These are phyloP conservation scores for Steinernema khuongi DNA, from an alignment of 1,140 invertebrate species.

Conservation along the genomic window DNA sequence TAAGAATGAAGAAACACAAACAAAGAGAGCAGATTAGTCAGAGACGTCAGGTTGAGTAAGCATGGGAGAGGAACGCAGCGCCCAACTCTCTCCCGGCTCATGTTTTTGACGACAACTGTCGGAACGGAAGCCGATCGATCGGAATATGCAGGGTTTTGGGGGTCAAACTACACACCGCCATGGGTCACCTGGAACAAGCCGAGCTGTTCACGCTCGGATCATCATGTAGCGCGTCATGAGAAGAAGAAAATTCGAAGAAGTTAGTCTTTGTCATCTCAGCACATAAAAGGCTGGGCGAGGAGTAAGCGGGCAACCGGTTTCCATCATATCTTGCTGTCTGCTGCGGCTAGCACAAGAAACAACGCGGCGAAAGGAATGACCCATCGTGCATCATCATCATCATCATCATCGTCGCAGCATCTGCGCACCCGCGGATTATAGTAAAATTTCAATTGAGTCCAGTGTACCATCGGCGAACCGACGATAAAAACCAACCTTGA, in stretches of 20 bases:
- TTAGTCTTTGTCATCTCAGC: background rate
- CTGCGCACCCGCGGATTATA: background rate
- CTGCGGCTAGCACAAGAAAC: background rate
- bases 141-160: slow-evolving; percentile 1
- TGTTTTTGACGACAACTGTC: slow-evolving; percentile 7
- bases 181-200: background rate
- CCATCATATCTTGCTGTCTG: background rate
- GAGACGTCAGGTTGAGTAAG: background rate
- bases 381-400: background rate
- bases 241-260: background rate
- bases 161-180: background rate
- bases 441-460: background rate
- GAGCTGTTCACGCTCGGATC: too few relatives aligned
- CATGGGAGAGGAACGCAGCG: background rate
- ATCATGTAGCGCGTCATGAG: background rate
- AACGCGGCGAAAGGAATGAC: background rate
- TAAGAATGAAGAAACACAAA: background rate
- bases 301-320: background rate
- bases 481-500: background rate
- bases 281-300: background rate
- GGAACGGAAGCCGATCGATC: slow-evolving; percentile 1
- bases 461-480: too few relatives aligned
- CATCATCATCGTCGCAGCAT: background rate
- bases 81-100: background rate
- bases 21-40: background rate